Conservation (phyloP, 2,888 invertebrate species). For the Hesperia comma region DNA sequence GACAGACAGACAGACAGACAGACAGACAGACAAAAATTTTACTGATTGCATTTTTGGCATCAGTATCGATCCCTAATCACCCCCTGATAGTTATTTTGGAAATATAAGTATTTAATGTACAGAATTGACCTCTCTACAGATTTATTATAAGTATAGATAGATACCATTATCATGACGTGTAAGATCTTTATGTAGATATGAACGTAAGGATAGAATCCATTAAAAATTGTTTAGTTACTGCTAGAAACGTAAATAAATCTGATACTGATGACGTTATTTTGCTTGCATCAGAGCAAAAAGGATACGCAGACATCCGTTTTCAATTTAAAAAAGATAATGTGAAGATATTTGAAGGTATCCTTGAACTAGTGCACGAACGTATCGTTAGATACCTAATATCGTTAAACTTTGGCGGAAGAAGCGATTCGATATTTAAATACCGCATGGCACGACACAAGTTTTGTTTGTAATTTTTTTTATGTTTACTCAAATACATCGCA, state of each 20-base stretch:
- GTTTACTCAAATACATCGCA: conserved; percentile 40
- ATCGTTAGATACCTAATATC: conserved; percentile 12
- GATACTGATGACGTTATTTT: conserved; percentile 14
- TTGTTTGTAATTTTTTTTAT: conserved; percentile 26
- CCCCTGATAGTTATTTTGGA: too few relatives aligned
- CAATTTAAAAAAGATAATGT: not conserved
- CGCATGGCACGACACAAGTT: conserved; percentile 25
- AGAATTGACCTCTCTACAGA: too few relatives aligned
- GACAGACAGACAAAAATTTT: too few relatives aligned
- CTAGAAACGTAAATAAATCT: conserved; percentile 9
- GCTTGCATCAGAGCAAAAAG: not conserved
- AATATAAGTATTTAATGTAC: too few relatives aligned
- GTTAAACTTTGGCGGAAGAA: conserved; percentile 16
- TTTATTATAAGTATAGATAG: too few relatives aligned
- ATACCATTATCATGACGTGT: conserved; percentile 2
- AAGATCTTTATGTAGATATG: not conserved
- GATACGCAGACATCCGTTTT: not conserved
- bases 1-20: too few relatives aligned
- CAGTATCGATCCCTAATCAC: too few relatives aligned
- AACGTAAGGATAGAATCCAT: conserved; percentile 6
- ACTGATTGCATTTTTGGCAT: too few relatives aligned
- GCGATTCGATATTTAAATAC: conserved; percentile 28
- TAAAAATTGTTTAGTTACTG: conserved; percentile 13
- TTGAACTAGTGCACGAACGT: conserved; percentile 7
- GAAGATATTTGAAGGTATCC: not conserved